Base-by-base conservation (phyloP, 2,113 vertebrate genomes). In the Neogale vison region DNA sequence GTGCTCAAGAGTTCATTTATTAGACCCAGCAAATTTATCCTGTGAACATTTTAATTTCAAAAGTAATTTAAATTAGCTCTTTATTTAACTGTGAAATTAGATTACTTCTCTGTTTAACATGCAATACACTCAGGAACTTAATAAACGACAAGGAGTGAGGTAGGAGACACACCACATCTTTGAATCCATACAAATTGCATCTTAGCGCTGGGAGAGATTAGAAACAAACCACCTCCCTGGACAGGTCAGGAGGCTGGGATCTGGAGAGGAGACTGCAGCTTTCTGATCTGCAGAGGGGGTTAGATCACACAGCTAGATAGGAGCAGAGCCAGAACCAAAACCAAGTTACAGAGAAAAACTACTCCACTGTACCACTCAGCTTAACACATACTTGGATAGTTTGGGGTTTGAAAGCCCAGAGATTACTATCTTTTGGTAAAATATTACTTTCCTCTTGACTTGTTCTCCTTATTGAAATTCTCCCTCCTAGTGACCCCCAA, bases 51-150 rank as follows among this genome's bases (percentile, higher is more conserved):
- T 95, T 97, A 96, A 97, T 98, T 97, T 96, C 91, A 88, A 97
- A 94, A 97, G 96, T 83, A 97, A 98, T 98, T 98, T 97, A 96
- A 91, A 97, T 97, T 96, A 97, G 94, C 85, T 93, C 89, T 97
- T 96, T 95, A 97, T 96, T 97, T 97, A 97, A 97, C 91, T 96
- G 93, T 97, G 97, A 97, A 97, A 98, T 98, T 96, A 95, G 88
- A 97, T 97, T 96, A 96, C 71, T 61, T 65, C 88, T 94, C 86
- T 94, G 89, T 95, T 93, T 95, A 95, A 93, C 94, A 88, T 93
- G 95, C 50, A 83, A 67, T 96, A 92, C 85, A 93, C 85, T 97
- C 94, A 94, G 5, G 85, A 96, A 90, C 76, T 95, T 97, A 96
- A 98, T 79, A 86, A 89, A 95, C 6, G 65, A 93, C 71, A 94